A percentile compares a stretch with the other conserved stretches of the same genome.
Conservation (phyloP, 2,888 invertebrate genomes). For the Xanthorhoe spadicearia region DNA sequence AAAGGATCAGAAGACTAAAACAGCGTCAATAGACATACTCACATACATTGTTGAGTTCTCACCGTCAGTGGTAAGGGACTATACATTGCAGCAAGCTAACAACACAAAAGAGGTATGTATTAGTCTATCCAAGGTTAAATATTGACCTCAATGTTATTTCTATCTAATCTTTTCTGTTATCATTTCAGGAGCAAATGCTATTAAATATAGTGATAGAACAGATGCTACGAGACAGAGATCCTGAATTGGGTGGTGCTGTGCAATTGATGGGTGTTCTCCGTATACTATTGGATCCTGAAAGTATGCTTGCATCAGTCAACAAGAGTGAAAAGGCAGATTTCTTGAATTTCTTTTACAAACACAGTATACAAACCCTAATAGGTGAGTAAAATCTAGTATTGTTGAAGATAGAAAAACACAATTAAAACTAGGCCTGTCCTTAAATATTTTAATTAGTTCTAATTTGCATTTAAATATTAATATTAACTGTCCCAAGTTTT, state of each 20-base stretch:
- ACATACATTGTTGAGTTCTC: slow-evolving; percentile 99
- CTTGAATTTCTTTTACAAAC: slow-evolving; percentile 98
- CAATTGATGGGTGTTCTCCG: slow-evolving; percentile 98
- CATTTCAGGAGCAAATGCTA: slow-evolving; percentile 94
- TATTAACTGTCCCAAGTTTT: not conserved
- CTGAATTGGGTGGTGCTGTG: slow-evolving; percentile 98
- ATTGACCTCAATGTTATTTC: slow-evolving; percentile 32
- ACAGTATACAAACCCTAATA: slow-evolving; percentile 98
- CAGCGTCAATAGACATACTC: slow-evolving; percentile 98
- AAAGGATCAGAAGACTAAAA: slow-evolving; percentile 97
- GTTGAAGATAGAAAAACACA: not conserved
- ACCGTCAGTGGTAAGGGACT: slow-evolving; percentile 98
- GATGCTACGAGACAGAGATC: slow-evolving; percentile 98
- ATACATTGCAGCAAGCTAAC: slow-evolving; percentile 96
- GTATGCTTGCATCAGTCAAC: slow-evolving; percentile 96
- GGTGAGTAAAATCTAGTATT: slow-evolving; percentile 80
- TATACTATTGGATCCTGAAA: slow-evolving; percentile 97
- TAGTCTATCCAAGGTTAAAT: slow-evolving; percentile 18
- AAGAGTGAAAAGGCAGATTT: slow-evolving; percentile 99
- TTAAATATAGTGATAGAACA: slow-evolving; percentile 99
- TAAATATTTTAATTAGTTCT: too few relatives aligned
- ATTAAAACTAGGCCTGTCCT: too few relatives aligned
- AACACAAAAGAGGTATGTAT: slow-evolving; percentile 92
- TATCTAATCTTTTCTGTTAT: slow-evolving; percentile 31
- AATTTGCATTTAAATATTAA: too few relatives aligned